These are phyloP conservation scores for Meleagris gallopavo DNA, from an alignment of 2,113 vertebrate genomes.

Conservation along the genomic window DNA sequence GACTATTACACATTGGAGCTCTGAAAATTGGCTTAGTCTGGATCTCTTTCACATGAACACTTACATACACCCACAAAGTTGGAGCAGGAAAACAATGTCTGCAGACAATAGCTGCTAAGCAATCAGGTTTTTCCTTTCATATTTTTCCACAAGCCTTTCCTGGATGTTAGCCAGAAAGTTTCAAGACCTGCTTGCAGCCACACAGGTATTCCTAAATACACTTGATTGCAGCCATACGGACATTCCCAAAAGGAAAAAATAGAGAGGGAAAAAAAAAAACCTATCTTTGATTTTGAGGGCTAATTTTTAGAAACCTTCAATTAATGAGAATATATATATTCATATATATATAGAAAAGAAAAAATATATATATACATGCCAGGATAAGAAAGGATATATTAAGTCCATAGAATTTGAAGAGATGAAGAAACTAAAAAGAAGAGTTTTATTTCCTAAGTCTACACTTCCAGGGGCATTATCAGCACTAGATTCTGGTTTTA, in stretches of 20 bases:
- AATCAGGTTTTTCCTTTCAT: neutral
- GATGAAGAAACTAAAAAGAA: neutral
- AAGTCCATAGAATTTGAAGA: neutral
- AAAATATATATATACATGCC: accelerated
- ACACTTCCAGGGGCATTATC: neutral
- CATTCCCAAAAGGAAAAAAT: neutral
- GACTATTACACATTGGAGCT: neutral
- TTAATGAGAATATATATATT: neutral
- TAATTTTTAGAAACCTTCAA: neutral
- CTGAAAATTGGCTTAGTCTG: neutral
- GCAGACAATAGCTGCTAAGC: neutral
- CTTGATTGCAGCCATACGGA: neutral
- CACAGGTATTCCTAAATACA: too few species aligned
- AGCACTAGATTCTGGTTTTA: neutral
- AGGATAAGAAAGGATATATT: neutral
- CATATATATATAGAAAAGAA: too few species aligned
- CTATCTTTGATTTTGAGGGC: neutral
- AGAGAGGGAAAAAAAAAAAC: neutral
- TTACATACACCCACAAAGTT: neutral
- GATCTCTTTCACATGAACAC: neutral
- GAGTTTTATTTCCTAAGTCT: neutral
- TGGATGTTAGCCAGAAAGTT: neutral
- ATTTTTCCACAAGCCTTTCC: neutral
- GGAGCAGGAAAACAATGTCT: neutral
- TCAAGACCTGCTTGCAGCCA: neutral